Evolutionary conservation across 1,140 invertebrate species (phyloP).

Genomic region (Lordiphosa clarofinis): DNA sequence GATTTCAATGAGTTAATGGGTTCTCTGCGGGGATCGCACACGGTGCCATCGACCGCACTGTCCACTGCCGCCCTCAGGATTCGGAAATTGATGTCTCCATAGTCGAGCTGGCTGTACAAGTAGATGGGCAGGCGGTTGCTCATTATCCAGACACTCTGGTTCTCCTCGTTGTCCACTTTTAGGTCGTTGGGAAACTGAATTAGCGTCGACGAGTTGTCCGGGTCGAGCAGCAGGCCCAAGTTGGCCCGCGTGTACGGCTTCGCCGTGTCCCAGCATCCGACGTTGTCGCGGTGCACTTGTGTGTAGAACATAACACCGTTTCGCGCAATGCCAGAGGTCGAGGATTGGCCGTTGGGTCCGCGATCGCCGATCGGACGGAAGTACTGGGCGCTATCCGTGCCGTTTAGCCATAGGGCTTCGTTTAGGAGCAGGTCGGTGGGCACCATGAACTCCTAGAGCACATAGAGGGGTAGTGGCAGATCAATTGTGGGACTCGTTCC

Average conservation of each 20-base stretch:
- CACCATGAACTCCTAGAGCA: conserved; percentile 84
- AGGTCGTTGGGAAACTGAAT: conserved; percentile 90
- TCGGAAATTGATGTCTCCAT: conserved; percentile 86
- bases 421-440: conserved; percentile 84
- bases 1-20: conserved; percentile 12
- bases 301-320: conserved; percentile 89
- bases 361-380: conserved; percentile 85
- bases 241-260: conserved; percentile 85
- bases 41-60: conserved; percentile 83
- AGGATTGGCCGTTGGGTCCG: conserved; percentile 84
- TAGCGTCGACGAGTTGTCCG: conserved; percentile 80
- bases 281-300: conserved; percentile 85
- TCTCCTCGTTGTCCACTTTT: conserved; percentile 85
- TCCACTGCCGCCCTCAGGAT: conserved; percentile 84
- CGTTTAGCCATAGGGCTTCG: conserved; percentile 81
- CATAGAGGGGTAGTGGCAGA: background rate
- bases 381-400: conserved; percentile 80
- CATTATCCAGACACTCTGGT: conserved; percentile 87
- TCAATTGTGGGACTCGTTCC: background rate
- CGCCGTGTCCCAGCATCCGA: conserved; percentile 89
- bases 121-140: conserved; percentile 88
- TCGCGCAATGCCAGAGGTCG: conserved; percentile 85
- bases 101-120: conserved; percentile 85
- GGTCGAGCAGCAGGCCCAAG: conserved; percentile 81
- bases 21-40: conserved; percentile 83